Conservation (phyloP, 2,113 vertebrate genomes). For the Paramisgurnus dabryanus region DNA sequence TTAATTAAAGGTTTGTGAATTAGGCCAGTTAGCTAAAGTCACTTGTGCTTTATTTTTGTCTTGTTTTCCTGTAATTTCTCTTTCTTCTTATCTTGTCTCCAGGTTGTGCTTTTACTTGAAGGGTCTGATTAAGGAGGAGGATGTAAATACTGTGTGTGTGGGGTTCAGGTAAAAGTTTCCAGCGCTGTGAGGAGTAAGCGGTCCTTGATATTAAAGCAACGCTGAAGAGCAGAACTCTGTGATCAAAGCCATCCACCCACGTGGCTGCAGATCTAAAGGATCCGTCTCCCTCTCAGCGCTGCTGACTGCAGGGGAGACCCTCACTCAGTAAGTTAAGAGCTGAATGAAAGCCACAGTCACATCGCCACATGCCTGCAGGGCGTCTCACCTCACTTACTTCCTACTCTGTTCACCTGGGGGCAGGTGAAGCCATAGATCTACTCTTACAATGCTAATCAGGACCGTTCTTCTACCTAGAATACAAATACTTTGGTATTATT, state of each 20-base stretch:
- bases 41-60: slow-evolving; percentile 56
- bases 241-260: slow-evolving; percentile 71
- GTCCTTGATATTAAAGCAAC: slow-evolving; percentile 53
- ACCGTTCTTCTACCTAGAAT: neutral
- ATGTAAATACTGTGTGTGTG: slow-evolving; percentile 44
- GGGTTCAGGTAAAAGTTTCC: slow-evolving; percentile 52
- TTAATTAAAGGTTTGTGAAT: slow-evolving; percentile 72
- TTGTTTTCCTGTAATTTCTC: slow-evolving; percentile 47
- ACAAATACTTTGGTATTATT: neutral
- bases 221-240: slow-evolving; percentile 46
- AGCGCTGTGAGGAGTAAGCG: slow-evolving; percentile 25
- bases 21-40: slow-evolving; percentile 62
- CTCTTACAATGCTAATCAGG: slow-evolving; percentile 25
- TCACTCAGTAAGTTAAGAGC: slow-evolving; percentile 51
- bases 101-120: slow-evolving; percentile 43
- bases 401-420: slow-evolving; percentile 29
- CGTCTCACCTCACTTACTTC: slow-evolving; percentile 30
- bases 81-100: slow-evolving; percentile 41
- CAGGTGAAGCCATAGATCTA: slow-evolving; percentile 32
- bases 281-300: slow-evolving; percentile 48
- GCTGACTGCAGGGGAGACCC: slow-evolving; percentile 41
- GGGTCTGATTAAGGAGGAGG: slow-evolving; percentile 26
- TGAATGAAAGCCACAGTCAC: slow-evolving; percentile 48
- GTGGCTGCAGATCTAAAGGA: slow-evolving; percentile 61
- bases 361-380: slow-evolving; percentile 37